Evolutionary conservation across 1,140 invertebrate genomes (phyloP).

Genomic region (Galleria mellonella): DNA sequence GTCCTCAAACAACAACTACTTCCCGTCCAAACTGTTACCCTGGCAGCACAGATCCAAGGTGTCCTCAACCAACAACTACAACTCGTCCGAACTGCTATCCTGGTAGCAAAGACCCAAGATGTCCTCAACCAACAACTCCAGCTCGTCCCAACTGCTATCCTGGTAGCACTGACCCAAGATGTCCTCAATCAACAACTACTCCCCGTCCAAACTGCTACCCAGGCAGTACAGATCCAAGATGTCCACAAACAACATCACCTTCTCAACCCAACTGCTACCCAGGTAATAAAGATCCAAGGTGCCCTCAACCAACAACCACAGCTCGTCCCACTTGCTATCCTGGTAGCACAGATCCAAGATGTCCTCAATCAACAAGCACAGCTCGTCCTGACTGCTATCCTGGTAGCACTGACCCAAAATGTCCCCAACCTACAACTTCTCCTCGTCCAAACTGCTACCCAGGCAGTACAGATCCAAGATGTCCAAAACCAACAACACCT

Average conservation of each 20-base stretch:
- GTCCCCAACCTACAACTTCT: slow-evolving; percentile 31
- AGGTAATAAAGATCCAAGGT: slow-evolving; percentile 39
- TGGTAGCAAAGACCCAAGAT: slow-evolving; percentile 55
- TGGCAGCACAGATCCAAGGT: slow-evolving; percentile 52
- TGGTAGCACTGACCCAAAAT: slow-evolving; percentile 56
- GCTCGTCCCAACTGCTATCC: slow-evolving; percentile 46
- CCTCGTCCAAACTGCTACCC: slow-evolving; percentile 35
- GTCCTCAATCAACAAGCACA: slow-evolving; percentile 2
- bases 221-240: slow-evolving; percentile 50
- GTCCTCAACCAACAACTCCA: slow-evolving; percentile 38
- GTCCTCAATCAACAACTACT: slow-evolving; percentile 23
- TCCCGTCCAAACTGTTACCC: slow-evolving; percentile 17
- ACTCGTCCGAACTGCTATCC: slow-evolving; percentile 25
- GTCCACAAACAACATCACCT: slow-evolving; percentile 25
- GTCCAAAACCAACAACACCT: slow-evolving; percentile 30
- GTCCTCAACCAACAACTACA: slow-evolving; percentile 39
- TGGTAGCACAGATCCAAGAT: background rate
- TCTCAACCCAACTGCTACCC: slow-evolving; percentile 20
- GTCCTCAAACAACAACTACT: slow-evolving; percentile 22
- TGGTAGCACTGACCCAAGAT: slow-evolving; percentile 54
- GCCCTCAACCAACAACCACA: slow-evolving; percentile 19
- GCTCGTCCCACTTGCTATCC: background rate
- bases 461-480: slow-evolving; percentile 47
- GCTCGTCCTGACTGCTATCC: slow-evolving; percentile 41
- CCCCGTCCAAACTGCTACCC: slow-evolving; percentile 36